Percentiles rank a stretch among this genome's conserved stretches.
These are phyloP conservation scores for Salvelinus alpinus DNA, from an alignment of 2,113 vertebrate genomes.

Conservation along the genomic window DNA sequence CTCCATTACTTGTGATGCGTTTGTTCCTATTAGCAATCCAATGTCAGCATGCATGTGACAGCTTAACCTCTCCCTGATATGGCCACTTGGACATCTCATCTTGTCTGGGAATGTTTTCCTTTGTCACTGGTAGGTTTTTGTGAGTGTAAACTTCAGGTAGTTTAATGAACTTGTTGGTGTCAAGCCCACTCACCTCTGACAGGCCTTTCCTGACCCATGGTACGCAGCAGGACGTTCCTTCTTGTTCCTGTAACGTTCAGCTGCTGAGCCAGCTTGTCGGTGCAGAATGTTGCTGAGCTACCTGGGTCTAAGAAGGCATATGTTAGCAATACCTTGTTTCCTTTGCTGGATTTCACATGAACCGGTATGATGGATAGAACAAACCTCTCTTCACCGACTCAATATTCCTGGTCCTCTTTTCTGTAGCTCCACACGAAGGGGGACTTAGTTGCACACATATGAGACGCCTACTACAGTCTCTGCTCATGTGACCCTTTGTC, in stretches of 20 bases:
- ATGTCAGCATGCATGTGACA: neutral
- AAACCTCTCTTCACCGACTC: neutral
- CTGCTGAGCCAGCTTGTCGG: neutral
- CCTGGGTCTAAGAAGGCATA: neutral
- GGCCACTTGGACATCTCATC: neutral
- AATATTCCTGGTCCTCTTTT: neutral
- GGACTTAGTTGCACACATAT: neutral
- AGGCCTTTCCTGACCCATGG: neutral
- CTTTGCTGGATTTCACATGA: neutral
- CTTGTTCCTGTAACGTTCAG: neutral
- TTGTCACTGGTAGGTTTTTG: neutral
- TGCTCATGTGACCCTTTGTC: conserved; percentile 4
- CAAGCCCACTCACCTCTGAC: neutral
- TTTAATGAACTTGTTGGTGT: neutral
- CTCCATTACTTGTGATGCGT: neutral
- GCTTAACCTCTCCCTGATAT: neutral
- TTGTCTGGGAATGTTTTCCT: neutral
- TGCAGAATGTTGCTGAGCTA: neutral
- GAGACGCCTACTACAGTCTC: neutral
- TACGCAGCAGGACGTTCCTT: neutral
- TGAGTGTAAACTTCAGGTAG: neutral
- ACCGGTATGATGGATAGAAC: neutral
- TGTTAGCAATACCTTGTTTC: neutral
- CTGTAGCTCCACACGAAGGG: neutral
- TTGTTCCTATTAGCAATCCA: neutral